Percentiles rank a stretch among this genome's conserved stretches.
Conservation (phyloP, 2,888 invertebrate species). For the Sphecodes monilicornis region DNA sequence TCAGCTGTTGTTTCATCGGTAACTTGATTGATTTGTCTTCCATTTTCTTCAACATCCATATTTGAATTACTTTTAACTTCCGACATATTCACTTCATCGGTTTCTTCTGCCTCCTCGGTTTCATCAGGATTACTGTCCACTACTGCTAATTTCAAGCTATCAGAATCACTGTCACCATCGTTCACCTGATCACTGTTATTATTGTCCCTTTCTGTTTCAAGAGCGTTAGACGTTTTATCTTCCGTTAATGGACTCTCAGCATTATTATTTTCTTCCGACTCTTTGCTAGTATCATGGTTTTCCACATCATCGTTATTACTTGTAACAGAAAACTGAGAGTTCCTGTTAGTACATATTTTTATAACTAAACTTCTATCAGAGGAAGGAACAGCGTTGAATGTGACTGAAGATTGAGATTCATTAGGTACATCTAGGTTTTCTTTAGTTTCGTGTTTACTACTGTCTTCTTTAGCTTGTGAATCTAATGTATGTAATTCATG, state of each 20-base stretch:
- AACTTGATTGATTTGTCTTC: constrained; percentile 30
- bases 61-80: constrained; percentile 59
- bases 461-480: constrained; percentile 85
- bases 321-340: constrained; percentile 80
- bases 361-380: constrained; percentile 82
- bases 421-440: constrained; percentile 35
- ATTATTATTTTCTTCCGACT: constrained; percentile 79
- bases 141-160: constrained; percentile 77
- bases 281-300: constrained; percentile 66
- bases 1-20: not conserved
- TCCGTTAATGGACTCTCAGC: constrained; percentile 72
- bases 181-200: constrained; percentile 67
- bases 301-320: constrained; percentile 62
- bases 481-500: constrained; percentile 61
- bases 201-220: constrained; percentile 67
- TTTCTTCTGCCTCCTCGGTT: constrained; percentile 47
- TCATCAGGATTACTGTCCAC: constrained; percentile 73
- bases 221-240: constrained; percentile 63
- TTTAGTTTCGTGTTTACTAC: constrained; percentile 29
- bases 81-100: constrained; percentile 38
- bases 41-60: constrained; percentile 44
- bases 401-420: constrained; percentile 75
- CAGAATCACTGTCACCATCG: constrained; percentile 79
- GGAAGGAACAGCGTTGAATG: constrained; percentile 75
- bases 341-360: constrained; percentile 82